Evolutionary conservation across 2,797 vertebrate species (phyloP), one percentile per base, ranked within the genome.

Genomic region (Rhinichthys osculus): DNA sequence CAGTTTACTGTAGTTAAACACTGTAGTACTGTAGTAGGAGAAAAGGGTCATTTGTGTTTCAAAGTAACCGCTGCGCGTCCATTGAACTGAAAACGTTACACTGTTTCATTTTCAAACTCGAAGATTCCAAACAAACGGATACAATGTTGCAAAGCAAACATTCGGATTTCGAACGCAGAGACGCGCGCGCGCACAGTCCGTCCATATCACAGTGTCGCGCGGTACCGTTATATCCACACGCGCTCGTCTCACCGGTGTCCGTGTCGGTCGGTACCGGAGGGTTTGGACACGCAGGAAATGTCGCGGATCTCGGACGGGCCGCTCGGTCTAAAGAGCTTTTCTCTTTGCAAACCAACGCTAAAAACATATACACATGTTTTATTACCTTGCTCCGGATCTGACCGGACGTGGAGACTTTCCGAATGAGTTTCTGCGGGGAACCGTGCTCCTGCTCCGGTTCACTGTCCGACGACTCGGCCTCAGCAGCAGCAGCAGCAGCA

Each of bases 311-410:
- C 57, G 54, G 87, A 89, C 87, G 67, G 89, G 88, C 89, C 92
- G 77, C 85, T 85, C 17, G 66, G 13, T 71, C 83, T 50, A 14
- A 27, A 11, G 76, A 67, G 76, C 38, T 47, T 64, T 66, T 54
- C 47, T 33, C 50, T 42, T n/a, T 79, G 38, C 50, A 69, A 35
- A 73, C 23, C 35, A 67, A 69, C 70, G 47, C 23, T 7, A 72
- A 19, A 47, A 50, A 40, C 83, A 11, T 64, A 11, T n/a, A n/a
- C 52, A 72, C 59, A 73, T 50, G 35, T 19, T 57, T 5, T 9
- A 42, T 84, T 96, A 98, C 98, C 97, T 98, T 98, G 94, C 97
- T 97, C 69, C 97, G 96, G 93, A 99, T 98, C 94, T 98, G 98
- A 11, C 98, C 98, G 19, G 97, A 98, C 69, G 98, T 99, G 82